Percentiles rank a stretch among this genome's conserved stretches.
Conservation (phyloP, 2,888 invertebrate species). For the Mayetiola destructor region DNA sequence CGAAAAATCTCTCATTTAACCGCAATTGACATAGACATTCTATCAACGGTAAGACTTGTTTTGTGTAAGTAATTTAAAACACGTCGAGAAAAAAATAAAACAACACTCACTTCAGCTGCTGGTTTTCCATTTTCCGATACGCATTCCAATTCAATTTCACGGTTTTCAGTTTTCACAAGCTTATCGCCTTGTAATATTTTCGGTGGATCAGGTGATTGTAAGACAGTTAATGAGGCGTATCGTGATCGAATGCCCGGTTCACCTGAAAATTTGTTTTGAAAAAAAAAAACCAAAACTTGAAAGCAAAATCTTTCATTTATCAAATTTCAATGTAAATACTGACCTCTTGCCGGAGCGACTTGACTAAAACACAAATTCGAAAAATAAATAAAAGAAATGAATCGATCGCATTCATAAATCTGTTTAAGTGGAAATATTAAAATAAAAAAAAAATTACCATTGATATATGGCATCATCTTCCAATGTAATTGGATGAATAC, state of each 20-base stretch:
- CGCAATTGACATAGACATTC: too few species aligned
- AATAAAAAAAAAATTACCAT: too few species aligned
- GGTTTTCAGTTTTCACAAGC: conserved; percentile 76
- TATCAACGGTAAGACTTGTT: too few species aligned
- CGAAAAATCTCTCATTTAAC: too few species aligned
- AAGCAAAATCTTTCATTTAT: background rate
- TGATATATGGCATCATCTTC: conserved; percentile 89
- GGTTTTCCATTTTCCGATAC: conserved; percentile 84
- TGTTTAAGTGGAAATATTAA: too few species aligned
- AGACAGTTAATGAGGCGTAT: conserved; percentile 69
- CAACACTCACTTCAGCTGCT: conserved; percentile 61
- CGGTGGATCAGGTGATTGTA: conserved; percentile 83
- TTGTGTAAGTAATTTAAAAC: too few species aligned
- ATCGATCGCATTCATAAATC: too few species aligned
- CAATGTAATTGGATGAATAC: conserved; percentile 75
- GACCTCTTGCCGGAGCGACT: conserved; percentile 56
- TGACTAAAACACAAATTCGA: conserved; percentile 37
- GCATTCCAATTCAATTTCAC: conserved; percentile 81
- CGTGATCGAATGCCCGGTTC: conserved; percentile 73
- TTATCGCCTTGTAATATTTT: conserved; percentile 74
- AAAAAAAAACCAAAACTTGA: background rate
- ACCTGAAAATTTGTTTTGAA: conserved; percentile 26
- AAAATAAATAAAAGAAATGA: background rate
- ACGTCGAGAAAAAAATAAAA: background rate
- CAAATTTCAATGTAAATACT: background rate